Conservation (phyloP, 1,140 invertebrate genomes). For the Coenobita brevimanus region DNA sequence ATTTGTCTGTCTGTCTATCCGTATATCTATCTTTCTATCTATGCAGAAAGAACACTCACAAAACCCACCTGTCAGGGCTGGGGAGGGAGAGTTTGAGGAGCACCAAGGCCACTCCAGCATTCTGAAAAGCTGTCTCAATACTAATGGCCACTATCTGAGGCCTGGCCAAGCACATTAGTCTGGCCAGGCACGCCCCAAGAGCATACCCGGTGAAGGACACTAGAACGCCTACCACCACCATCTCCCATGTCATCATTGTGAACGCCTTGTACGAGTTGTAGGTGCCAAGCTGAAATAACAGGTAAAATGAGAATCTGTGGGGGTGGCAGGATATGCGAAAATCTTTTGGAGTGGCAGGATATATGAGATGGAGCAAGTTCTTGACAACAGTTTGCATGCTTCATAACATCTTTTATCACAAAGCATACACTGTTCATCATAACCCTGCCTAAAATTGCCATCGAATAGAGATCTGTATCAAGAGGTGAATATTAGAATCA, state of each 20-base stretch:
- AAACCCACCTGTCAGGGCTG: slow-evolving; percentile 72
- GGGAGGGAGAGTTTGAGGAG: slow-evolving; percentile 74
- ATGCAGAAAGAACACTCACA: background rate
- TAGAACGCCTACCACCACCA: slow-evolving; percentile 37
- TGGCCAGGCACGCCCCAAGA: slow-evolving; percentile 40
- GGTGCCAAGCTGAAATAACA: slow-evolving; percentile 51
- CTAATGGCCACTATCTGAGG: slow-evolving; percentile 74
- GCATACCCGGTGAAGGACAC: slow-evolving; percentile 36
- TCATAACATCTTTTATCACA: no score
- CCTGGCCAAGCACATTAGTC: slow-evolving; percentile 28
- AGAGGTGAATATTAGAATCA: no score
- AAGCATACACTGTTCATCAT: no score
- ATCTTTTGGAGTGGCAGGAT: no score
- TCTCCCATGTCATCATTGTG: slow-evolving; percentile 49
- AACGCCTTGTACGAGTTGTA: slow-evolving; percentile 67
- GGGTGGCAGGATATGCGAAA: no score
- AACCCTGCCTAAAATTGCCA: no score
- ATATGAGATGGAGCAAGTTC: no score
- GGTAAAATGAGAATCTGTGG: no score
- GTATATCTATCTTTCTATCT: background rate
- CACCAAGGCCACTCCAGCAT: slow-evolving; percentile 74
- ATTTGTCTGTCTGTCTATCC: no score
- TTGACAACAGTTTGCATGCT: no score
- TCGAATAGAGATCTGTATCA: no score
- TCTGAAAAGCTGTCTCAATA: slow-evolving; percentile 77